Evolutionary conservation across 2,888 invertebrate species (phyloP).

Genomic region (Papilio demoleus): DNA sequence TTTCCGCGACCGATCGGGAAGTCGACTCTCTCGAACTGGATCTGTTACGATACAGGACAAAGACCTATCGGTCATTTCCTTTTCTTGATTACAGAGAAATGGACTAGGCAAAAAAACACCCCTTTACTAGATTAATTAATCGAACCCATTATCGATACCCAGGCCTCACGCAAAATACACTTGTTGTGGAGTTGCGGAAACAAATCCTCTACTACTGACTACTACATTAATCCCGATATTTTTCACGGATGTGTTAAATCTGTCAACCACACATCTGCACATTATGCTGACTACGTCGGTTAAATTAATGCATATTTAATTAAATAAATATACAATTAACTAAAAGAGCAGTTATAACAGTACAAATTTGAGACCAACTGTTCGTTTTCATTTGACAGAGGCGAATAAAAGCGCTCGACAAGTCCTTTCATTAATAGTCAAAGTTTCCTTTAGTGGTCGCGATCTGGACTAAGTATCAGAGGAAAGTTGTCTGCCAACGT

Average conservation of each 20-base stretch:
- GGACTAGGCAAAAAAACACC: not conserved
- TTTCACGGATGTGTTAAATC: not conserved
- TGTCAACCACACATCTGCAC: not conserved
- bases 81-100: slow-evolving; percentile 40
- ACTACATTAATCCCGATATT: too few species aligned
- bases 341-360: too few species aligned
- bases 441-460: slow-evolving; percentile 61
- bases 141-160: too few species aligned
- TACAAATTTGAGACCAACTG: too few species aligned
- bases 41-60: slow-evolving; percentile 76
- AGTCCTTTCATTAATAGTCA: not conserved
- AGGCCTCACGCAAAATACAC: too few species aligned
- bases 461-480: slow-evolving; percentile 64
- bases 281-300: not conserved
- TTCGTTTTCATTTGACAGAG: not conserved
- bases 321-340: not conserved
- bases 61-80: slow-evolving; percentile 79
- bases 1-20: slow-evolving; percentile 59
- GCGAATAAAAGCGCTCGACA: not conserved
- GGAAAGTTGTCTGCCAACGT: slow-evolving; percentile 73
- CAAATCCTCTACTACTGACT: too few species aligned
- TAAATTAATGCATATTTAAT: not conserved
- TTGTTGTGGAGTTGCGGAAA: too few species aligned
- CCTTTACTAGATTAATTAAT: not conserved
- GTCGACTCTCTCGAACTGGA: slow-evolving; percentile 69